Evolutionary conservation across 2,113 vertebrate genomes (phyloP).

Genomic region (Antechinus stuartii): DNA sequence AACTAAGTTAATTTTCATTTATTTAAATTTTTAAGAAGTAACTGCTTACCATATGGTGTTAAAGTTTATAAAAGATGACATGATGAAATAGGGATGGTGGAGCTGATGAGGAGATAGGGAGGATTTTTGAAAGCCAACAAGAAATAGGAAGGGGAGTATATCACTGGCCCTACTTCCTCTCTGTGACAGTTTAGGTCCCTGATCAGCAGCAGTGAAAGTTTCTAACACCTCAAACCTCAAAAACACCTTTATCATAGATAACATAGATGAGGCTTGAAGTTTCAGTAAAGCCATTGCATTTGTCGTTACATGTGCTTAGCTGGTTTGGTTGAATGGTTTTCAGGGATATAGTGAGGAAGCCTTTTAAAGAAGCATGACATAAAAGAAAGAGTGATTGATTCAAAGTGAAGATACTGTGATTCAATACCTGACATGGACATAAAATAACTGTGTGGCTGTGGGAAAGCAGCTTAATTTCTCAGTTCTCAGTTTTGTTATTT

Average conservation of each 20-base stretch:
- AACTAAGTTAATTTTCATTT: not conserved
- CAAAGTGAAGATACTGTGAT: not conserved
- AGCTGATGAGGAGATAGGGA: not conserved
- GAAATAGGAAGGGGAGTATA: not conserved
- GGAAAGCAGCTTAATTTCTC: not conserved
- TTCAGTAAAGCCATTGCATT: not conserved
- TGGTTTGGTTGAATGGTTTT: not conserved
- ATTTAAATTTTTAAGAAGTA: not conserved
- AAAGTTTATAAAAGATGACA: not conserved
- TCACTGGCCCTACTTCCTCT: not conserved
- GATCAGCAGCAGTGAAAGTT: not conserved
- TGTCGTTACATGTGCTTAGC: not conserved
- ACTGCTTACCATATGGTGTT: not conserved
- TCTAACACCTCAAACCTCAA: not conserved
- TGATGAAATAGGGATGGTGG: not conserved
- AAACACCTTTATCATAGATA: not conserved
- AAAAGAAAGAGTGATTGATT: not conserved
- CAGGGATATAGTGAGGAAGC: not conserved
- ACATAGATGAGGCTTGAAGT: not conserved
- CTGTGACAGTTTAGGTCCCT: not conserved
- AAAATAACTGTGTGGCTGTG: not conserved
- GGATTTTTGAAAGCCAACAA: not conserved
- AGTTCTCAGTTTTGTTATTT: not conserved
- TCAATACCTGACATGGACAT: not conserved
- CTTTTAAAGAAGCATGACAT: not conserved